A percentile compares a stretch with the other conserved stretches of the same genome.
Evolutionary conservation across 2,888 invertebrate genomes (phyloP).

Genomic region (Phengaris alcon): DNA sequence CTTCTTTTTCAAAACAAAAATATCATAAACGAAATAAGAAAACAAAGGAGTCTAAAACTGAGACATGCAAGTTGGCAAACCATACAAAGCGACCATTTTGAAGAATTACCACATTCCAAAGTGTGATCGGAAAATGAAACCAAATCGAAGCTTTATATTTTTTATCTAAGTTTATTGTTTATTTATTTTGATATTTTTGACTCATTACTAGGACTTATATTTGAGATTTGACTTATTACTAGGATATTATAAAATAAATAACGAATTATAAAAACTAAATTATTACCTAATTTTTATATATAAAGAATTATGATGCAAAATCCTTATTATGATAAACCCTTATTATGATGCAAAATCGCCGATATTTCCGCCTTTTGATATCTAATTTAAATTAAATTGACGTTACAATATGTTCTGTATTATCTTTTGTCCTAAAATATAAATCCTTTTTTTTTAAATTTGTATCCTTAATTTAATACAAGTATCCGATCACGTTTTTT

Average conservation of each 20-base stretch:
- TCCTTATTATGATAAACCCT: no score
- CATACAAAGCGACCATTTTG: conserved; percentile 86
- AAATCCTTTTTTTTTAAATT: not conserved
- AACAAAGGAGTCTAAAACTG: conserved; percentile 77
- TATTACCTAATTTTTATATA: no score
- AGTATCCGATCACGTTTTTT: not conserved
- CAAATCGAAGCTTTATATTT: conserved; percentile 52
- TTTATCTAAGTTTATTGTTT: not conserved
- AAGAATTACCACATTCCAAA: conserved; percentile 85
- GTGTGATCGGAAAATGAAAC: conserved; percentile 63
- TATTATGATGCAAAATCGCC: no score
- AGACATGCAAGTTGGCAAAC: conserved; percentile 81
- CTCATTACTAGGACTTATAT: no score
- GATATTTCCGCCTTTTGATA: no score
- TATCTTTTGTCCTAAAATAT: not conserved
- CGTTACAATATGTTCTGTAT: not conserved
- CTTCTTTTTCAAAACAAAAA: conserved; percentile 49
- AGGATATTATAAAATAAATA: no score
- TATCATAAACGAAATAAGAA: conserved; percentile 60
- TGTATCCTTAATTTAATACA: not conserved
- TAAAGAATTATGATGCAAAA: no score
- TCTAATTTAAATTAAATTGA: not conserved
- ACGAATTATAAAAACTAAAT: no score
- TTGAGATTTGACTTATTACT: no score
- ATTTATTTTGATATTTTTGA: not conserved